phyloP scores from a whole-genome alignment of 2,888 invertebrate species.

The Suillia variegata region DNA sequence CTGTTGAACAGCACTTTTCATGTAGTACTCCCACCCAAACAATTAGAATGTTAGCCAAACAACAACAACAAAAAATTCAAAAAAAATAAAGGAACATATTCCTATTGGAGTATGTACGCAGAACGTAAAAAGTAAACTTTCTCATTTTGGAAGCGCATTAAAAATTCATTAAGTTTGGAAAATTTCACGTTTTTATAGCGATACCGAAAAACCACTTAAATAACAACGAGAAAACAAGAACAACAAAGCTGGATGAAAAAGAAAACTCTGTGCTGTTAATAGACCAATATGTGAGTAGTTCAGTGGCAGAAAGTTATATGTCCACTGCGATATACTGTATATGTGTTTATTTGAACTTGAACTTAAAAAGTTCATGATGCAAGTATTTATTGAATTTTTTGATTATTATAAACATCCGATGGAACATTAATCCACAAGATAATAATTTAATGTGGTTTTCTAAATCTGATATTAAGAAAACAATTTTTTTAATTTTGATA shows the following conservation, averaged over 20 bases:
- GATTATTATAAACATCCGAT: no score
- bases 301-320: constrained; percentile 20
- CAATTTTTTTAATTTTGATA: no score
- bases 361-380: no score
- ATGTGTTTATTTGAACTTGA: no score
- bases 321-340: no score
- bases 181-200: constrained; percentile 49
- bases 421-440: no score
- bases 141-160: constrained; percentile 56
- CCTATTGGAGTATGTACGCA: no score
- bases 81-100: not conserved
- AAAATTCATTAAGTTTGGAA: constrained; percentile 59
- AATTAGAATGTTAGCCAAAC: constrained; percentile 39
- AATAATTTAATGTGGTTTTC: no score
- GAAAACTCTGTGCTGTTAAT: constrained; percentile 45
- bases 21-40: constrained; percentile 13
- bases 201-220: constrained; percentile 39
- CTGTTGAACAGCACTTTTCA: constrained; percentile 36
- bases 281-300: constrained; percentile 45
- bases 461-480: no score
- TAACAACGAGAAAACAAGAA: constrained; percentile 21
- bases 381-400: no score
- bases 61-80: not conserved
- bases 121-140: constrained; percentile 27
- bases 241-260: constrained; percentile 2